A percentile compares a stretch with the other conserved stretches of the same genome.
Evolutionary conservation across 2,797 vertebrate species (phyloP).

Genomic region (Pantherophis alleghaniensis): DNA sequence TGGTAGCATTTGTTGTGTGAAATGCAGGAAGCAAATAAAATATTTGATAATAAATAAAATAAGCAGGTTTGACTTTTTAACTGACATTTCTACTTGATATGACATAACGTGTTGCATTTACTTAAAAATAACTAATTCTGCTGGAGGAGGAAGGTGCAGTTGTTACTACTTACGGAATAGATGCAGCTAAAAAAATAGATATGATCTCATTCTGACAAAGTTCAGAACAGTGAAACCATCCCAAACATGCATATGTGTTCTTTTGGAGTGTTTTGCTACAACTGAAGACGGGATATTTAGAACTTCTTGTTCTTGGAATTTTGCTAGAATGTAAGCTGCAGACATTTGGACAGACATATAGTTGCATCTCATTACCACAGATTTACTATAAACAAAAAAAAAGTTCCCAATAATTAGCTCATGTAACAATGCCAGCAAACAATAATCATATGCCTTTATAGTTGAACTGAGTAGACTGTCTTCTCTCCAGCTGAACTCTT

Average conservation of each 20-base stretch:
- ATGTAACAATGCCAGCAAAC: background rate
- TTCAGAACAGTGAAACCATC: slow-evolving; percentile 55
- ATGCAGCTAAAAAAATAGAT: slow-evolving; percentile 54
- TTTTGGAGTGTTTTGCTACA: slow-evolving; percentile 12
- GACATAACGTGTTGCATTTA: slow-evolving; percentile 41
- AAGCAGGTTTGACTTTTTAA: background rate
- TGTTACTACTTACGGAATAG: slow-evolving; percentile 56
- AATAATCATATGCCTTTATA: slow-evolving; percentile 2
- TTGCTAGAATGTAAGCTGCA: slow-evolving; percentile 28
- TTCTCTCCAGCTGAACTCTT: background rate
- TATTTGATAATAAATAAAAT: background rate
- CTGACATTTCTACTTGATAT: slow-evolving; percentile 15
- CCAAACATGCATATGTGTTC: slow-evolving; percentile 6
- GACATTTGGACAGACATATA: background rate
- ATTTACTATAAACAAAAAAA: slow-evolving; percentile 1
- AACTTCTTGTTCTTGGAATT: slow-evolving; percentile 22
- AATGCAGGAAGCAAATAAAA: background rate
- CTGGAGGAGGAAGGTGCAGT: slow-evolving; percentile 50
- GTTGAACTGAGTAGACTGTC: slow-evolving; percentile 4
- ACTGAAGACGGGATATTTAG: slow-evolving; percentile 44
- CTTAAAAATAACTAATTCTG: slow-evolving; percentile 49
- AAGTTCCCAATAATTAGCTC: background rate
- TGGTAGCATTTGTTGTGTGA: background rate
- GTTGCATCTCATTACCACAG: background rate
- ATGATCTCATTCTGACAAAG: slow-evolving; percentile 66